Base-by-base conservation (phyloP, 53 echinoderm and acorn worm genomes). In the Temnopleurus reevesii region DNA sequence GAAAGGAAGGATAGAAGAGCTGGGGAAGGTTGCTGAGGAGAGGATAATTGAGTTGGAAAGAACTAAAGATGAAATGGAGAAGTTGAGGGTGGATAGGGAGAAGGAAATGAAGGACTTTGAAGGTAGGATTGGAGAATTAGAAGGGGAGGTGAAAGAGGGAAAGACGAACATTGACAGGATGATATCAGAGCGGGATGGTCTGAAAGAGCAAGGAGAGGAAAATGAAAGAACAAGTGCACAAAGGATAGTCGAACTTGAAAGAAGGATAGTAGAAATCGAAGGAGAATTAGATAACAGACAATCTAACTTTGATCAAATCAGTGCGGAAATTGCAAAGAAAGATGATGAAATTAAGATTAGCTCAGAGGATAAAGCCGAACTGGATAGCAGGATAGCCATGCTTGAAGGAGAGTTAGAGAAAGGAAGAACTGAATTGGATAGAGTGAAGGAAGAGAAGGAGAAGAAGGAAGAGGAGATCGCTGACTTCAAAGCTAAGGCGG, bases 401-500 rank as follows among this genome's bases (percentile, higher is more conserved):
- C 60, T 85, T 15, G 59, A 85, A 60, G 60, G 60, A 29, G 85
- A 38, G 26, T 12, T 85, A 28, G 85, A 85, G 60, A 28, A 85
- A 45, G 30, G 60, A 58, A 45, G 26, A 36, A 60, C 30, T 27
- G 85, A 85, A 18, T 28, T 85, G 59, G 89, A 91, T 41, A 89
- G 64, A 60, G 89, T 86, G 45, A 47, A 89, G 47, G 89, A 24
- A 12, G 83, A 81, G 54, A 46, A 63, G 61, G 58, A 76, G 12
- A 60, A 56, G 56, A 93, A 93, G 63, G 91, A 90, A 26, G 76
- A 64, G 61, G 94, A 94, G 91, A 82, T 93, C 10, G 89, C 92
- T 35, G 90, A 92, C 35, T 55, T 91, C 23, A 96, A 96, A 53
- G 58, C 84, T 89, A 96, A 99, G 89, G 94, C 99, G 18, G 96